Conservation (phyloP, 2,113 vertebrate species). For the Alexandromys fortis region DNA sequence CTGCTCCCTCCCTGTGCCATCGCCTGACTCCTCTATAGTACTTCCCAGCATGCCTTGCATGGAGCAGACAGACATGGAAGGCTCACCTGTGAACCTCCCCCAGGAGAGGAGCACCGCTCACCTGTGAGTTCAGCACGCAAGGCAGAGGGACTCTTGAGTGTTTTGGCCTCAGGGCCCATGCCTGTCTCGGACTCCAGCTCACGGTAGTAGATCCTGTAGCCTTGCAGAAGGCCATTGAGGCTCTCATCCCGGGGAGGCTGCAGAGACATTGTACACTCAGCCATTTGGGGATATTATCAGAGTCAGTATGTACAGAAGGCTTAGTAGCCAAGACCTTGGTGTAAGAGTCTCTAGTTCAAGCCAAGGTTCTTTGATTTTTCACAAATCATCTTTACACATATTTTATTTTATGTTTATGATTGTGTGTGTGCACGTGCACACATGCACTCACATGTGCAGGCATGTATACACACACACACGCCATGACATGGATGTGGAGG, state of each 20-base stretch:
- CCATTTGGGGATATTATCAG: neutral
- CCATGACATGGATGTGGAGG: neutral
- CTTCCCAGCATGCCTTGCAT: neutral
- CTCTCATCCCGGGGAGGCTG: constrained; percentile 91
- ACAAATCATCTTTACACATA: neutral
- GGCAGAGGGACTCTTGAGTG: constrained; percentile 84
- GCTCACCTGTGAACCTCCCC: constrained; percentile 83
- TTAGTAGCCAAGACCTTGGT: neutral
- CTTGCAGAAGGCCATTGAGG: constrained; percentile 93
- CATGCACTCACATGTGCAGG: neutral
- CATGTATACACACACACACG: neutral
- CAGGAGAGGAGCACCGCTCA: constrained; percentile 58
- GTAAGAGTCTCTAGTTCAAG: rapidly evolving
- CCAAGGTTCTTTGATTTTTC: neutral
- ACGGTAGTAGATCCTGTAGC: constrained; percentile 95
- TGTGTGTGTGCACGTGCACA: neutral
- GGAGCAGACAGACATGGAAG: rapidly evolving
- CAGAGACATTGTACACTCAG: constrained; percentile 8
- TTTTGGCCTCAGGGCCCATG: constrained; percentile 82
- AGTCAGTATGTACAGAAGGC: neutral
- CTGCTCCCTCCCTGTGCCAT: rapidly evolving
- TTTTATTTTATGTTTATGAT: neutral
- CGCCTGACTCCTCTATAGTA: rapidly evolving
- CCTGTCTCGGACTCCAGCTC: constrained; percentile 90
- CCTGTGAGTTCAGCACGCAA: constrained; percentile 87